Base-by-base conservation (phyloP, 2,888 invertebrate genomes). In the Lasioglossum figueresi region DNA sequence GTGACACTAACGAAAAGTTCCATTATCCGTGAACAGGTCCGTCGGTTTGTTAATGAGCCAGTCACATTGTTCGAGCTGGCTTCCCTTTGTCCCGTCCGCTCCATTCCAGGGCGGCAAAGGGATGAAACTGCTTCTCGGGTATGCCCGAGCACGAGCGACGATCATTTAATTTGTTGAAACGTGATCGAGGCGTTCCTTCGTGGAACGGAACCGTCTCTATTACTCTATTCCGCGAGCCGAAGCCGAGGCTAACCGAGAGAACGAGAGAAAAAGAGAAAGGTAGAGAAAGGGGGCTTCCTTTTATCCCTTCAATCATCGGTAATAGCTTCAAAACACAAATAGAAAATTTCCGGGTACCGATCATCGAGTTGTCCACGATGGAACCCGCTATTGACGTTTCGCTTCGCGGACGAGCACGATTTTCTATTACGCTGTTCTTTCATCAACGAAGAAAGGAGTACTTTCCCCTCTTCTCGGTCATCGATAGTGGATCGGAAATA, bases 91-190 rank as follows among this genome's bases (percentile, higher is more conserved):
- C 63, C 31, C 34, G 63, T 31, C 43, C 45, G 19, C 37, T 27
- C 19, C 48, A 34, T 76, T 66, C 34, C 66, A 45, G n/a, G 2
- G 40, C n/a, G 23, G 14, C 76, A 4, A 19, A 75, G 52, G 37
- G 72, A 76, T 56, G 76, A 72, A 79, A 63, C 73, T n/a, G 40
- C 66, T 45, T 19, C 72, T 72, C 27, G 16, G n/a, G 70, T 63
- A 76, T 66, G 40, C 34, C 6, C 23, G 56, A 59, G 63, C 45
- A 34, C 66, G 70, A 71, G 70, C 40, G n/a, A 34, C 43, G 70
- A 76, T 73, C 72, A 73, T 79, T 79, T 73, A 72, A 79, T 79
- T 79, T 72, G 72, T 59, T 34, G 59, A 43, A 63, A 59, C 79
- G 73, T 59, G 72, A 79, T 73, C 72, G 79, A 45, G 52, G 79